These are phyloP conservation scores for Zelleria hepariella DNA, from an alignment of 2,888 invertebrate genomes.

Conservation along the genomic window DNA sequence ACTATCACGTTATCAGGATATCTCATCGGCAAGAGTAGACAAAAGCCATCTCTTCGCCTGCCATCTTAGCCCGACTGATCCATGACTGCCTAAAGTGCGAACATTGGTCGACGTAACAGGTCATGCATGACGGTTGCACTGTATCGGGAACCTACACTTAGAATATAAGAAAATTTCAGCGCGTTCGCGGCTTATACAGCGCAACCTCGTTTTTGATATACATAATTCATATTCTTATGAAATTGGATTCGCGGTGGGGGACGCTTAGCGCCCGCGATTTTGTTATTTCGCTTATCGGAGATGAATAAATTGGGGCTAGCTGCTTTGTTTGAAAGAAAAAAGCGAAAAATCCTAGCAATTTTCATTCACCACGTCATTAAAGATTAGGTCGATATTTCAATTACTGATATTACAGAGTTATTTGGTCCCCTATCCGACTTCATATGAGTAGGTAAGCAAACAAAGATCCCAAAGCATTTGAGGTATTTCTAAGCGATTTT, in stretches of 20 bases:
- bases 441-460: too few relatives aligned
- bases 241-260: constrained; percentile 25
- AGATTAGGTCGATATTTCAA: not conserved
- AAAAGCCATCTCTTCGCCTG: too few relatives aligned
- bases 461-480: too few relatives aligned
- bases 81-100: too few relatives aligned
- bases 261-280: constrained; percentile 14
- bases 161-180: constrained; percentile 17
- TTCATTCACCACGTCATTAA: not conserved
- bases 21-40: too few relatives aligned
- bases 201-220: constrained; percentile 17
- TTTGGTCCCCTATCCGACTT: too few relatives aligned
- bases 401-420: too few relatives aligned
- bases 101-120: too few relatives aligned
- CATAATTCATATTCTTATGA: constrained; percentile 22
- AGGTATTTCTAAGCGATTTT: not conserved
- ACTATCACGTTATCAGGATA: too few relatives aligned
- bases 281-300: constrained; percentile 8
- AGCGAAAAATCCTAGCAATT: constrained; percentile 1
- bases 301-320: constrained; percentile 12
- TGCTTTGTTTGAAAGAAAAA: not conserved
- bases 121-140: not conserved
- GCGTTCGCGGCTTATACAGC: constrained; percentile 22
- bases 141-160: not conserved
- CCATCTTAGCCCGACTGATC: too few relatives aligned